Conservation (phyloP, 2,888 invertebrate genomes). For the Miltochrista miniata region DNA sequence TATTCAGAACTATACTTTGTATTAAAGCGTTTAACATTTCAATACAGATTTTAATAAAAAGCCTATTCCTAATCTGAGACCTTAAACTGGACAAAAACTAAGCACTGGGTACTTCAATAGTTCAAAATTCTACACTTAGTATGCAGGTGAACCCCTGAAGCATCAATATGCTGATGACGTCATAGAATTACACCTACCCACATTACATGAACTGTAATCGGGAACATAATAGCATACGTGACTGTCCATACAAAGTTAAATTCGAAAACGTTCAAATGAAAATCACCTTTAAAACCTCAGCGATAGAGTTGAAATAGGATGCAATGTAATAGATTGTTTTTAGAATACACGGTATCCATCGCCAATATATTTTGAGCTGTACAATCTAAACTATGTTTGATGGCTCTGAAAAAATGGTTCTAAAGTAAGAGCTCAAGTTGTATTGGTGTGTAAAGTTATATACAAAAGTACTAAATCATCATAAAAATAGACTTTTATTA, state of each 20-base stretch:
- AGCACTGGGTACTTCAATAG: constrained; percentile 18
- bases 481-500: constrained; percentile 53
- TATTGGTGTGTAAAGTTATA: constrained; percentile 26
- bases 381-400: constrained; percentile 9
- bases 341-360: constrained; percentile 38
- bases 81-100: too few species aligned
- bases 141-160: constrained; percentile 27
- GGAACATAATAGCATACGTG: constrained; percentile 52
- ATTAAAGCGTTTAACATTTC: too few species aligned
- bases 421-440: constrained; percentile 28
- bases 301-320: constrained; percentile 16
- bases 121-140: constrained; percentile 9
- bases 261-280: constrained; percentile 25
- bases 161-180: constrained; percentile 54
- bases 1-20: too few species aligned
- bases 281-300: constrained; percentile 28
- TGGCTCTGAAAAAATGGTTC: constrained; percentile 10
- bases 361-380: constrained; percentile 35
- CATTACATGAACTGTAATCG: constrained; percentile 55
- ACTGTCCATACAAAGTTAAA: constrained; percentile 40
- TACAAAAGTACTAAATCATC: constrained; percentile 49
- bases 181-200: constrained; percentile 53
- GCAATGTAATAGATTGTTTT: constrained; percentile 33
- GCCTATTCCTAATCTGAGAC: too few species aligned
- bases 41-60: too few species aligned